Evolutionary conservation across 2,113 vertebrate genomes (phyloP).

Genomic region (Tychaedon coryphoeus): DNA sequence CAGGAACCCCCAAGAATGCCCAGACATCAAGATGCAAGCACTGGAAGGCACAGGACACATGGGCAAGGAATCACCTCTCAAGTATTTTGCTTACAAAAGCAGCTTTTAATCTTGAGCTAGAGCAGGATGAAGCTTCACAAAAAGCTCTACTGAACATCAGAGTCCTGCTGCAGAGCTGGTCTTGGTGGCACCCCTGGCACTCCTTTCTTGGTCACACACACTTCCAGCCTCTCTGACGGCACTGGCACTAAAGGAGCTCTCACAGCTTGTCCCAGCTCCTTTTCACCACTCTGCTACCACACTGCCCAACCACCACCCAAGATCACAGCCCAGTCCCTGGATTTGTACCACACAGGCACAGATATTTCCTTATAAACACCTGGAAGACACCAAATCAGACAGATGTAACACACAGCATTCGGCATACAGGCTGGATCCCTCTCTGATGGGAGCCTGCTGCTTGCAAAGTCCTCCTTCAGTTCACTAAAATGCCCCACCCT

Average conservation of each 20-base stretch:
- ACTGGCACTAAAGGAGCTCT: background rate
- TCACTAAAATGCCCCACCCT: background rate
- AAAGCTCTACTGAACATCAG: accelerated
- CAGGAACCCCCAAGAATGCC: background rate
- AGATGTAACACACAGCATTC: accelerated
- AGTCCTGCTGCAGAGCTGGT: background rate
- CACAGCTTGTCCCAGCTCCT: background rate
- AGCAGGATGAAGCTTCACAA: background rate
- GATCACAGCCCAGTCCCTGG: background rate
- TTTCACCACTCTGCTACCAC: background rate
- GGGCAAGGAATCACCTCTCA: background rate
- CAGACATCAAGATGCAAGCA: accelerated
- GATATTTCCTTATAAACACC: accelerated
- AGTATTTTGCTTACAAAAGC: background rate
- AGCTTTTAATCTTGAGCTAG: background rate
- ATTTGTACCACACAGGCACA: background rate
- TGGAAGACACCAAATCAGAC: background rate
- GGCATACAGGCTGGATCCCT: accelerated
- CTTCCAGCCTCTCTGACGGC: accelerated
- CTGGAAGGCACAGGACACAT: background rate
- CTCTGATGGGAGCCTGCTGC: background rate
- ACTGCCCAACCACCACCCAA: accelerated
- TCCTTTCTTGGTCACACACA: background rate
- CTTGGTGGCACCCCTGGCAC: no score
- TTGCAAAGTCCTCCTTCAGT: background rate